phyloP scores from a whole-genome alignment of 2,113 vertebrate species.

The Hypanus sabinus region DNA sequence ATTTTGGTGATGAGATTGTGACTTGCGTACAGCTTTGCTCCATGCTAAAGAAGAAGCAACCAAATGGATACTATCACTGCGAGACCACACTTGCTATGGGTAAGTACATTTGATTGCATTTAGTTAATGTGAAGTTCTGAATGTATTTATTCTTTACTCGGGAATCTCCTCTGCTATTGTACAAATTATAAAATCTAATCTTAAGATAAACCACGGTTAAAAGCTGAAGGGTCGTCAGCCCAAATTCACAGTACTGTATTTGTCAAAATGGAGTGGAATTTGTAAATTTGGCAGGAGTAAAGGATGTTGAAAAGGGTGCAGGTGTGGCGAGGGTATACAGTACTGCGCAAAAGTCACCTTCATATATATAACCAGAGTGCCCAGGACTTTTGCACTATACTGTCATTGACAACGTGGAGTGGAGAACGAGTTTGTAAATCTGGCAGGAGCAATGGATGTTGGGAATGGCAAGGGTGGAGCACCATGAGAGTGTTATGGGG shows the following conservation, averaged over 20 bases:
- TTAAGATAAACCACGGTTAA: background rate
- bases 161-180: background rate
- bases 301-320: no score
- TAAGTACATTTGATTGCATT: constrained; percentile 53
- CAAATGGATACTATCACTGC: constrained; percentile 82
- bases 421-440: no score
- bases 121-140: background rate
- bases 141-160: background rate
- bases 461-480: no score
- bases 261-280: no score
- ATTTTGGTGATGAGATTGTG: constrained; percentile 77
- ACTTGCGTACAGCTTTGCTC: constrained; percentile 85
- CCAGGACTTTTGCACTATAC: no score
- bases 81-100: constrained; percentile 77
- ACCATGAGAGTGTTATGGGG: no score
- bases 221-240: background rate
- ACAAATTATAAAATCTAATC: background rate
- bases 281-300: no score
- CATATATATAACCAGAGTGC: no score
- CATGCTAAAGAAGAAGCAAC: constrained; percentile 86
- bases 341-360: no score
- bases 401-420: no score
- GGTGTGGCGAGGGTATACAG: no score
- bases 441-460: no score
- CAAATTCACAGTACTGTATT: background rate